Base-by-base conservation (phyloP, 1,140 invertebrate genomes). In the Achroia grisella region DNA sequence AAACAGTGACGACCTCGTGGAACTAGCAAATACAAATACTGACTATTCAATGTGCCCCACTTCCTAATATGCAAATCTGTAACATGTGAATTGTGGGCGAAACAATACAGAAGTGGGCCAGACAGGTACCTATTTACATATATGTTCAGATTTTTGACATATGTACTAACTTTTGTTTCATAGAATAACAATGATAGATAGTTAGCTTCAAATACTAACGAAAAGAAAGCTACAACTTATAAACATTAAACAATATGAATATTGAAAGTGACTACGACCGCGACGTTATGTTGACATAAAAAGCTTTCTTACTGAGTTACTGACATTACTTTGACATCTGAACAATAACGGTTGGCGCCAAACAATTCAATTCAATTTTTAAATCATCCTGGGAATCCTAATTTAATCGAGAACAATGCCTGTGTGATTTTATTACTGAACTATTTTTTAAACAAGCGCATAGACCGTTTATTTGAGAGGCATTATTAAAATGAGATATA, bases 31-130 rank as follows among this genome's bases (percentile, higher is more conserved):
- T 65, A 62, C 66, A 62, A 73, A 68, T 65, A 62, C 47, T 67
- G 60, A 43, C 64, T 62, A 74, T 76, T 66, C 56, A 71, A 68
- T 71, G 47, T 68, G 72, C 42, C 72, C 76, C 56, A 78, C 72
- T 80, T 83, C 76, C 69, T 71, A 75, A 80, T 74, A 83, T 83
- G 76, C 66, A 70, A 78, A 80, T 78, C 60, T 49, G 56, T 68
- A 53, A 62, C 65, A 72, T 64, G 57, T 67, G 62, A 72, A 75
- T 69, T 60, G 68, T 75, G 48, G 62, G 55, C 64, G 58, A 75
- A 51, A 83, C 76, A 78, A 77, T 77, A 54, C 58, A 35, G 33
- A 72, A 66, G 64, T 72, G 56, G 68, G 64, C 48, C 71, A 59
- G 51, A 31, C 63, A 67, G 60, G 57, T 67, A 65, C 31, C 48